Percentiles rank a stretch among this genome's conserved stretches.
phyloP scores from a whole-genome alignment of 2,113 vertebrate genomes.

The Pica pica region DNA sequence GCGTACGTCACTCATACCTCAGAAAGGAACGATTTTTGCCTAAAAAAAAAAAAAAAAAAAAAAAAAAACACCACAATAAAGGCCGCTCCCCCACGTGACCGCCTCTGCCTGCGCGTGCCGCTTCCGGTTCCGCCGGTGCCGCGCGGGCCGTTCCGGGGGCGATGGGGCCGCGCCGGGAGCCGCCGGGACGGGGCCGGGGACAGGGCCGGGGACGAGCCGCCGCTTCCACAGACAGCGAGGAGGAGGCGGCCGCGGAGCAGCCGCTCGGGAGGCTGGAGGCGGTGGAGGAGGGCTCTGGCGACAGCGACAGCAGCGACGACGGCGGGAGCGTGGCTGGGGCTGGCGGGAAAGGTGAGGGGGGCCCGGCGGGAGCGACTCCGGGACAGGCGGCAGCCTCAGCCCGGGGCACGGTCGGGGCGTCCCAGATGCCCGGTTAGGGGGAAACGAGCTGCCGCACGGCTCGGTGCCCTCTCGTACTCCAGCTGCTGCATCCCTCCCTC shows the following conservation, averaged over 20 bases:
- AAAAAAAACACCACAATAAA: background rate
- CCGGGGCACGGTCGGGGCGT: too few relatives aligned
- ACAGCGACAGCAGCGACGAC: background rate
- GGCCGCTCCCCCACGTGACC: background rate
- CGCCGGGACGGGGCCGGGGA: fast-evolving
- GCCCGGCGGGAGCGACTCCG: background rate
- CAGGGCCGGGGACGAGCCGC: fast-evolving
- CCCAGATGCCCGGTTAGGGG: background rate
- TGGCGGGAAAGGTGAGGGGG: background rate
- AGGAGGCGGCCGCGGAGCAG: background rate
- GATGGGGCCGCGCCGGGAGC: background rate
- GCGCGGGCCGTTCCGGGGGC: background rate
- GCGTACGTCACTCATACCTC: background rate
- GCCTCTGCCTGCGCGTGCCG: too few relatives aligned
- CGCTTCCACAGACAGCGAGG: background rate
- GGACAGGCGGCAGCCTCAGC: background rate
- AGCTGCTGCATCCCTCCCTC: fast-evolving
- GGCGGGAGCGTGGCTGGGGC: background rate
- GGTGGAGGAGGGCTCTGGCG: background rate
- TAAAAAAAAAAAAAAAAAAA: background rate
- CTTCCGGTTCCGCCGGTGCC: background rate
- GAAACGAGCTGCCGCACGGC: background rate
- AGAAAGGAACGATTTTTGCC: background rate
- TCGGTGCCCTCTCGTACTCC: background rate
- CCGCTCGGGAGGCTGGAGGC: background rate